Evolutionary conservation across 2,888 invertebrate species (phyloP).

Genomic region (Venusia cambrica): DNA sequence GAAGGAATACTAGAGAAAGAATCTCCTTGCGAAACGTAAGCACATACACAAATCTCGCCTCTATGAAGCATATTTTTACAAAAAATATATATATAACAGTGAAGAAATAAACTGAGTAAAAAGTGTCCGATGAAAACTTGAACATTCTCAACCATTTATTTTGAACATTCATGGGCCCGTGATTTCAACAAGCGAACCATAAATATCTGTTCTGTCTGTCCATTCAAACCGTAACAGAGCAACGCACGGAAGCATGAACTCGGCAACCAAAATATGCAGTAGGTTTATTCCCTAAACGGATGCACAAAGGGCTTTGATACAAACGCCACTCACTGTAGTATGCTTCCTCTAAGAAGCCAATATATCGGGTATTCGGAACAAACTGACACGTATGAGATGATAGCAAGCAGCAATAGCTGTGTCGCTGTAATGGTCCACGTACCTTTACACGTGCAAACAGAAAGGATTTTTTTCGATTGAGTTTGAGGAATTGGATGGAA

Average conservation of each 20-base stretch:
- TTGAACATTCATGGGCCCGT: slow-evolving; percentile 1
- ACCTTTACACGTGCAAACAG: slow-evolving; percentile 19
- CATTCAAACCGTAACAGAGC: slow-evolving; percentile 6
- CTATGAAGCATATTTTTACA: no score
- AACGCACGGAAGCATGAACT: slow-evolving; percentile 10
- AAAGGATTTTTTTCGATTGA: slow-evolving; percentile 28
- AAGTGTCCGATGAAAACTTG: no score
- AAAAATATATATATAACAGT: no score
- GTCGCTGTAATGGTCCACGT: slow-evolving; percentile 28
- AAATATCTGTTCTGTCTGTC: slow-evolving; percentile 3
- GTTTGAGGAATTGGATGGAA: slow-evolving; percentile 16
- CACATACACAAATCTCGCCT: slow-evolving; percentile 1
- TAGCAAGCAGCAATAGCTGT: slow-evolving; percentile 30
- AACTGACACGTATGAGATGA: slow-evolving; percentile 32
- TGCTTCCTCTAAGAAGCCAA: slow-evolving; percentile 21
- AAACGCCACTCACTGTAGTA: slow-evolving; percentile 6
- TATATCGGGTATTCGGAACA: slow-evolving; percentile 29
- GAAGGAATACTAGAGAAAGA: slow-evolving; percentile 8
- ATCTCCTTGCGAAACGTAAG: no score
- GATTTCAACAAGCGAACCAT: slow-evolving; percentile 3
- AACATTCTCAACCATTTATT: background rate
- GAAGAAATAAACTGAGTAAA: no score
- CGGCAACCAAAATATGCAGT: slow-evolving; percentile 9
- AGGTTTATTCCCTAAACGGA: slow-evolving; percentile 7
- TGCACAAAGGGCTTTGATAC: slow-evolving; percentile 4